Evolutionary conservation across 2,888 invertebrate species (phyloP).

Genomic region (Ophioninae sp.): DNA sequence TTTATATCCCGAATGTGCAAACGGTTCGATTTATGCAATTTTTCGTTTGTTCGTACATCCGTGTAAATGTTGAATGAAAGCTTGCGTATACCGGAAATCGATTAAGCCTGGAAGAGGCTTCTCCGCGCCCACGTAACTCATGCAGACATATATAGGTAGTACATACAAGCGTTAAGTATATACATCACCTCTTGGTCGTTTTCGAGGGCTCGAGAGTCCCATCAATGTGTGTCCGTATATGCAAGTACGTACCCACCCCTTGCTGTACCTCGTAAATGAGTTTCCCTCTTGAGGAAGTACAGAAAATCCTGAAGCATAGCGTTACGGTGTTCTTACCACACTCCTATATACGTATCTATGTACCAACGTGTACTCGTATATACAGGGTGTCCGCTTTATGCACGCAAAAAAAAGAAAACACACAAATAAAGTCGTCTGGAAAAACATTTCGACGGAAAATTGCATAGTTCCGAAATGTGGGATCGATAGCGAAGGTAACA

Average conservation of each 20-base stretch:
- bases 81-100: constrained; percentile 27
- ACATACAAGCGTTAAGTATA: constrained; percentile 24
- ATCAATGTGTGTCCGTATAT: constrained; percentile 32
- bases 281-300: constrained; percentile 69
- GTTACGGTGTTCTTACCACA: constrained; percentile 23
- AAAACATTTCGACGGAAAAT: background rate
- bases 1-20: background rate
- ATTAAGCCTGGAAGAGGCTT: constrained; percentile 31
- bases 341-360: constrained; percentile 15
- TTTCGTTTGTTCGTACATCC: background rate
- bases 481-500: background rate
- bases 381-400: background rate
- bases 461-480: background rate
- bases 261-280: constrained; percentile 58
- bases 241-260: constrained; percentile 14
- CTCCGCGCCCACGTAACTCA: background rate
- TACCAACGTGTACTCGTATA: background rate
- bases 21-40: background rate
- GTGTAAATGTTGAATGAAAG: constrained; percentile 1
- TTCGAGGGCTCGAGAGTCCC: constrained; percentile 38
- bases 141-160: constrained; percentile 3
- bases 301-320: constrained; percentile 73
- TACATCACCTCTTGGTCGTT: constrained; percentile 25
- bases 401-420: background rate
- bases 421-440: background rate